Evolutionary conservation across 2,888 invertebrate species (phyloP).

Genomic region (Nomada hirtipes): DNA sequence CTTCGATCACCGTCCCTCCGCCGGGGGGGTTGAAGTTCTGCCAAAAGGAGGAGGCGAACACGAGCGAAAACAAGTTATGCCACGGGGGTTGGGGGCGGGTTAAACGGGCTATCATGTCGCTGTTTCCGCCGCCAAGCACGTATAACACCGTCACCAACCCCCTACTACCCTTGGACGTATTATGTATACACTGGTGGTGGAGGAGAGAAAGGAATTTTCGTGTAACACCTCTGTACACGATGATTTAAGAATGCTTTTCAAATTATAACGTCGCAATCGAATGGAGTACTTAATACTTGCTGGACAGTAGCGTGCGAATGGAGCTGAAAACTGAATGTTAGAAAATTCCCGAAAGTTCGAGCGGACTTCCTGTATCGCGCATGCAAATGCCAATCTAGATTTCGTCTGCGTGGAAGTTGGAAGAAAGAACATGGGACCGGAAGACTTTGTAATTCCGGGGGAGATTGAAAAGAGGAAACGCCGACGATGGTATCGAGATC

Average conservation of each 20-base stretch:
- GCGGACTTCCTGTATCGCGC: no score
- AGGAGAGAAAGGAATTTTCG: no score
- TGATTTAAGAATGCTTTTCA: no score
- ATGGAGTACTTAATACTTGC: no score
- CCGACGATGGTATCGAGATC: constrained; percentile 41
- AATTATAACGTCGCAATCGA: no score
- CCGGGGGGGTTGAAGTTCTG: constrained; percentile 46
- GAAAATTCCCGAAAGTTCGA: no score
- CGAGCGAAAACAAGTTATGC: constrained; percentile 45
- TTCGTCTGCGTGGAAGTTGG: not conserved
- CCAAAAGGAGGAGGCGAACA: constrained; percentile 42
- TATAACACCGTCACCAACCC: constrained; percentile 51
- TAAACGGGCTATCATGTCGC: constrained; percentile 74
- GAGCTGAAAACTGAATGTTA: no score
- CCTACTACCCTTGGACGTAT: constrained; percentile 44
- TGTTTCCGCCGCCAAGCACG: constrained; percentile 77
- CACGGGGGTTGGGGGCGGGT: constrained; percentile 51
- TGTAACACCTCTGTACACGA: no score
- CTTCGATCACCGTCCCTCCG: constrained; percentile 16
- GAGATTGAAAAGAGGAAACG: not conserved
- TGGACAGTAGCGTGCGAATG: no score
- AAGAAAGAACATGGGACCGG: constrained; percentile 27
- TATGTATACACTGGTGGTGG: no score
- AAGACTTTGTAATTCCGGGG: constrained; percentile 30
- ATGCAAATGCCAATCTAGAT: constrained; percentile 1